phyloP scores from a whole-genome alignment of 2,113 vertebrate genomes.

The Pao palembangensis region DNA sequence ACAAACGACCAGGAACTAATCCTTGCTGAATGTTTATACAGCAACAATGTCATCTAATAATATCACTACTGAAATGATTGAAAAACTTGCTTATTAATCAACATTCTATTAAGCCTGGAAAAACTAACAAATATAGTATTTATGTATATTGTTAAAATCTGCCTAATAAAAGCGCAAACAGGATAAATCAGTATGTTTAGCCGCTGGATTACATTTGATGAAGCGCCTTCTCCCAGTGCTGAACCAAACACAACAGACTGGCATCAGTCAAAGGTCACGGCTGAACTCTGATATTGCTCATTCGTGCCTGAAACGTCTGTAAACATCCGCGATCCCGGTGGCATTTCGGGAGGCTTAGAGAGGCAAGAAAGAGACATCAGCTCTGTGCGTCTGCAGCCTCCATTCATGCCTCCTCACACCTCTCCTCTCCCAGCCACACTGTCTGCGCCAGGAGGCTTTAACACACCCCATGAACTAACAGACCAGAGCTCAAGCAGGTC shows the following conservation, averaged over 20 bases:
- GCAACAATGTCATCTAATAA: no score
- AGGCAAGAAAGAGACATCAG: constrained; percentile 22
- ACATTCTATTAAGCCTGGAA: no score
- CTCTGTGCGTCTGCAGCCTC: not conserved
- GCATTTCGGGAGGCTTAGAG: constrained; percentile 29
- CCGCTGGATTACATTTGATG: constrained; percentile 4
- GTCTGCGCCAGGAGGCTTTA: not conserved
- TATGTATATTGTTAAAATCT: no score
- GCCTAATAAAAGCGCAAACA: not conserved
- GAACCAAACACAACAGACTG: constrained; percentile 3
- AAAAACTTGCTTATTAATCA: no score
- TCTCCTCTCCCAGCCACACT: not conserved
- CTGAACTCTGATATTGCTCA: constrained; percentile 25
- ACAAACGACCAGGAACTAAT: no score
- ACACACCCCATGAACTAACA: not conserved
- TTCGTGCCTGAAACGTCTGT: constrained; percentile 29
- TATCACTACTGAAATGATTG: no score
- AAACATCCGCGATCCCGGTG: constrained; percentile 35
- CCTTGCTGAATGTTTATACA: no score
- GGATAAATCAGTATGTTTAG: not conserved
- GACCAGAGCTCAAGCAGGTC: not conserved
- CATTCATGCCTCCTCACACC: constrained; percentile 17
- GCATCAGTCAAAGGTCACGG: constrained; percentile 29
- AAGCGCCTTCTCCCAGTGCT: not conserved
- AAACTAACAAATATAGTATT: no score